Evolutionary conservation across 2,113 vertebrate genomes (phyloP).

Genomic region (Halcyon senegalensis): DNA sequence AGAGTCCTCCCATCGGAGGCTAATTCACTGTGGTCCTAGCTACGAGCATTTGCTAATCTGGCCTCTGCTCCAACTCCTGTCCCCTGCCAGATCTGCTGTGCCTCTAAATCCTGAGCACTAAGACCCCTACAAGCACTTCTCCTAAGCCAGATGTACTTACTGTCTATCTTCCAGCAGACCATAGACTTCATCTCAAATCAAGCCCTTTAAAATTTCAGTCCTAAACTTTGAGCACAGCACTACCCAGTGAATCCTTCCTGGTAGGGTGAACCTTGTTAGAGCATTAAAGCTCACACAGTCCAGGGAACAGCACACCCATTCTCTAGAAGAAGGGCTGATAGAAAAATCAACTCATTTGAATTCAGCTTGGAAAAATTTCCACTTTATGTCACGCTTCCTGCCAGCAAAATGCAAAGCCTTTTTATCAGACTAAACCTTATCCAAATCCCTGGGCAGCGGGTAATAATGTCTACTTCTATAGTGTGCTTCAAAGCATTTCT

Average conservation of each 20-base stretch:
- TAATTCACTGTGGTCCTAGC: not conserved
- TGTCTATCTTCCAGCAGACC: not conserved
- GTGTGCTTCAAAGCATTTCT: slow-evolving; percentile 43
- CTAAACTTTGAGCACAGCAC: not conserved
- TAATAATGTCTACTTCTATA: slow-evolving; percentile 47
- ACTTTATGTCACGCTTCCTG: slow-evolving; percentile 44
- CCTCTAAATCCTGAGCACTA: not conserved
- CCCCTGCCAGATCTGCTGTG: not conserved
- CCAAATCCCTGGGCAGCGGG: slow-evolving; percentile 51
- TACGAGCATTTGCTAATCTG: not conserved
- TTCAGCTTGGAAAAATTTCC: slow-evolving; percentile 55
- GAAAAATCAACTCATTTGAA: slow-evolving; percentile 54
- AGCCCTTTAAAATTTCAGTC: not conserved
- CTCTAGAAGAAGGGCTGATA: not conserved
- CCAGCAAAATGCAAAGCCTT: slow-evolving; percentile 55
- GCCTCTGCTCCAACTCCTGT: not conserved
- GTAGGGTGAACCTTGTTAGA: not conserved
- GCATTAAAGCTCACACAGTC: not conserved
- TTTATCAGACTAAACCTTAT: slow-evolving; percentile 57
- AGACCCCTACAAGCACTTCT: not conserved
- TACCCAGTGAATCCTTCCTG: not conserved
- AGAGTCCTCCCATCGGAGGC: not conserved
- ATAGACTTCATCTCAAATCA: not conserved
- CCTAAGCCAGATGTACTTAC: not conserved
- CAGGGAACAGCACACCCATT: not conserved